A percentile compares a stretch with the other conserved stretches of the same genome.
Evolutionary conservation across 2,888 invertebrate species (phyloP).

Genomic region (Bugula neritina): DNA sequence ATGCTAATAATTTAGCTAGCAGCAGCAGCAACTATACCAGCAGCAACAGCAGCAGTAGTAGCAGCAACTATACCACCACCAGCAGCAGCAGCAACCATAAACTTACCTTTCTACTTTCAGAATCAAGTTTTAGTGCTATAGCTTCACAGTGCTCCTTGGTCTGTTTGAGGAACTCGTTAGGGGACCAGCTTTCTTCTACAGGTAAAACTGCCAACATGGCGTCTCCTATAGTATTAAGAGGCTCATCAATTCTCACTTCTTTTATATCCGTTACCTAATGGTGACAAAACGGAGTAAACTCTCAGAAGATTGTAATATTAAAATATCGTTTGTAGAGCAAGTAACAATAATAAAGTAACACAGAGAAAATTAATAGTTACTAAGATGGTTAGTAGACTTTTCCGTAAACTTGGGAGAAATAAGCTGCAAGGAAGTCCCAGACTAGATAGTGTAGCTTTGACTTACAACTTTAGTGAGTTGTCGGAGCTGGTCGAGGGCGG

Average conservation of each 20-base stretch:
- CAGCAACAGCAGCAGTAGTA: too few relatives aligned
- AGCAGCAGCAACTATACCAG: too few relatives aligned
- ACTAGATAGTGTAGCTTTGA: not conserved
- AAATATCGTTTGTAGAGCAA: too few relatives aligned
- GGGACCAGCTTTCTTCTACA: constrained; percentile 59
- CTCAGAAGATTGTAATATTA: too few relatives aligned
- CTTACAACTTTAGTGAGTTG: constrained; percentile 46
- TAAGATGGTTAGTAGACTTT: too few relatives aligned
- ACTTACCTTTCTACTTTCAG: constrained; percentile 14
- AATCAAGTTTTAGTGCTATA: not conserved
- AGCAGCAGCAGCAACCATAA: too few relatives aligned
- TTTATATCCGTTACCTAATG: constrained; percentile 67
- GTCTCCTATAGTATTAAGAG: constrained; percentile 62
- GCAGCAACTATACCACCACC: too few relatives aligned
- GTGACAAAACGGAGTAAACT: not conserved
- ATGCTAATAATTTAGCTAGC: too few relatives aligned
- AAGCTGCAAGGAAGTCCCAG: too few relatives aligned
- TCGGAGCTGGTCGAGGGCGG: constrained; percentile 62
- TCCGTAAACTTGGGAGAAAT: too few relatives aligned
- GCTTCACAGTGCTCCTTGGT: constrained; percentile 54
- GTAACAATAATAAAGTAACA: too few relatives aligned
- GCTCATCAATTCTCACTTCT: constrained; percentile 67
- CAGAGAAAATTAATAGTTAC: too few relatives aligned
- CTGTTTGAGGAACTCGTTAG: constrained; percentile 61
- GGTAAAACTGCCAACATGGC: constrained; percentile 64